Evolutionary conservation across 35 echinoderm and acorn worm species (phyloP), one percentile per base, ranked within the genome.

Genomic region (Lytechinus variegatus): DNA sequence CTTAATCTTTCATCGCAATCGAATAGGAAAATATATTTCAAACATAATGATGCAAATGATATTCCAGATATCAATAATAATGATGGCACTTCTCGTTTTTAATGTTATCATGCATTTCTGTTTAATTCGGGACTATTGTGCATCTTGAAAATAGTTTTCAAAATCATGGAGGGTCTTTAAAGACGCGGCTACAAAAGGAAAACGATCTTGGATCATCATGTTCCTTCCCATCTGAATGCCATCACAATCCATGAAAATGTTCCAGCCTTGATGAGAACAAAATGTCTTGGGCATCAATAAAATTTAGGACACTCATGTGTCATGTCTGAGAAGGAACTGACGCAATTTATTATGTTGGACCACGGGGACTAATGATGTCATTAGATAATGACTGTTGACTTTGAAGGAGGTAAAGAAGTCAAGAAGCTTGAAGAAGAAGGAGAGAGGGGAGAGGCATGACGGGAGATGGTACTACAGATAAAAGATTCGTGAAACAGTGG

Each of bases 261-360:
- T 24, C 14, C 66, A 1, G 12, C 16, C 66, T 79, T 7, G n/a
- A 27, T 79, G 66, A 16, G 66, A 79, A 5, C 66, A n/a, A 79
- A 79, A 79, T 79, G 66, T 79, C 66, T 1, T 79, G 66, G 66
- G 66, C 66, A n/a, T 79, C 16, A 79, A 79, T 79, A 79, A 79
- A 71, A 16, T 79, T 44, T 79, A 24, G 19, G 66, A 79, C 66
- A 24, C n/a, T 79, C 66, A 79, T 79, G 66, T 79, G 66, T 79
- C 66, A 79, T 79, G 66, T 79, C 66, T 79, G 66, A 24, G 66
- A 79, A 79, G 66, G 66, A 79, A 79, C 66, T 79, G 66, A 79
- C 66, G 66, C 21, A 58, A 13, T n/a, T 79, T 24, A 79, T 79
- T 79, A 79, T 79, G 66, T 79, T 79, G 66, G 66, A n/a, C 66